Percentiles rank a stretch among this genome's conserved stretches.
Conservation (phyloP, 2,888 invertebrate species). For the Muschampia plurimacula region DNA sequence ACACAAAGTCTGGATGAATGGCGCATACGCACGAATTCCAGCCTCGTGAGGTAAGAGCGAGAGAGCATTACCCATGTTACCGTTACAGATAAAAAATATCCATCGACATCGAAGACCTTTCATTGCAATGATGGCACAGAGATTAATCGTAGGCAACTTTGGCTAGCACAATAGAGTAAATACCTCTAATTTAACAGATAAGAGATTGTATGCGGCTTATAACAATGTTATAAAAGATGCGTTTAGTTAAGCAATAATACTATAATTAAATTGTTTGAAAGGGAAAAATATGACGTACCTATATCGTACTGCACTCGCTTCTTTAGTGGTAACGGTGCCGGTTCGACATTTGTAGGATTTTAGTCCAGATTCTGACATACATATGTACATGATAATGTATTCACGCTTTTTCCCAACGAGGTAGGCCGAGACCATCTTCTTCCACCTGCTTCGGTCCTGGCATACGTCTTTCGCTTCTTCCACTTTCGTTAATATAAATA, state of each 20-base stretch:
- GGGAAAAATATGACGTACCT: too few relatives aligned
- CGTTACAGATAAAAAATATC: constrained; percentile 48
- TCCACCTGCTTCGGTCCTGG: too few relatives aligned
- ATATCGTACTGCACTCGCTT: too few relatives aligned
- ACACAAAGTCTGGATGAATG: constrained; percentile 48
- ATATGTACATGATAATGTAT: too few relatives aligned
- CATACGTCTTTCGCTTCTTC: too few relatives aligned
- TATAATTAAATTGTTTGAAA: too few relatives aligned
- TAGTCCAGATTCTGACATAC: too few relatives aligned
- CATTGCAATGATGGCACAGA: constrained; percentile 40
- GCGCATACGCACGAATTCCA: constrained; percentile 51
- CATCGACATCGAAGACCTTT: constrained; percentile 44
- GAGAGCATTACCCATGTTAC: constrained; percentile 35
- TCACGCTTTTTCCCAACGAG: too few relatives aligned
- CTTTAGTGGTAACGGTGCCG: too few relatives aligned
- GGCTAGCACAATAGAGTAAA: constrained; percentile 41
- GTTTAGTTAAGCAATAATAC: constrained; percentile 13
- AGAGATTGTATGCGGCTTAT: constrained; percentile 2
- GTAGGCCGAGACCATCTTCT: too few relatives aligned
- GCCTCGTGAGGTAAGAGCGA: constrained; percentile 46
- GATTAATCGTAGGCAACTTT: constrained; percentile 42
- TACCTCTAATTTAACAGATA: constrained; percentile 25
- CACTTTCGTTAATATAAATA: too few relatives aligned
- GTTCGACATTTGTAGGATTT: too few relatives aligned
- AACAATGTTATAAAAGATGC: constrained; percentile 8